A percentile compares a stretch with the other conserved stretches of the same genome.
Evolutionary conservation across 2,888 invertebrate genomes (phyloP).

Genomic region (Tubulanus polymorphus): DNA sequence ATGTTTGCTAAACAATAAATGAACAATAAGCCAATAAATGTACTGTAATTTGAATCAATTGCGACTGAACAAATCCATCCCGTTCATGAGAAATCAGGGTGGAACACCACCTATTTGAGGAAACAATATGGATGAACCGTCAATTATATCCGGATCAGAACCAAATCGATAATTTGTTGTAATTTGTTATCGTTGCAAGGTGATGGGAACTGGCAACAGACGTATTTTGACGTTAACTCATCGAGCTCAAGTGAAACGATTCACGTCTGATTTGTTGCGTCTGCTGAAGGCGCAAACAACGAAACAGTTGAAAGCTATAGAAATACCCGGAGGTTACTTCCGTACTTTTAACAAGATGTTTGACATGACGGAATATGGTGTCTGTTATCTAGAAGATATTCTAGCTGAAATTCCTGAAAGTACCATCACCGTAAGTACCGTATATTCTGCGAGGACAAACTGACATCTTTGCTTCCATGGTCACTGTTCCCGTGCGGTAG

Average conservation of each 20-base stretch:
- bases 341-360: slow-evolving; percentile 60
- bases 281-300: slow-evolving; percentile 77
- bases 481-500: no score
- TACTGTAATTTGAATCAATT: no score
- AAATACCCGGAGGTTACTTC: slow-evolving; percentile 63
- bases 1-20: no score
- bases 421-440: slow-evolving; percentile 42
- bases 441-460: no score
- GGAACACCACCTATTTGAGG: no score
- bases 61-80: no score
- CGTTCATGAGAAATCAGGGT: no score
- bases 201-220: slow-evolving; percentile 84
- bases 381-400: slow-evolving; percentile 72
- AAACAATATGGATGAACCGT: no score
- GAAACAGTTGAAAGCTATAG: slow-evolving; percentile 65
- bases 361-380: slow-evolving; percentile 82
- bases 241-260: slow-evolving; percentile 72
- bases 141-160: no score
- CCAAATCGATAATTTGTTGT: no score
- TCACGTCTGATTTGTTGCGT: slow-evolving; percentile 83
- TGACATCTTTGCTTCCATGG: no score
- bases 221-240: slow-evolving; percentile 84
- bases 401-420: slow-evolving; percentile 50
- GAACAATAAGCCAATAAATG: no score
- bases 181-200: slow-evolving; percentile 56